phyloP scores from a whole-genome alignment of 1,140 invertebrate species.

The Periplaneta americana region DNA sequence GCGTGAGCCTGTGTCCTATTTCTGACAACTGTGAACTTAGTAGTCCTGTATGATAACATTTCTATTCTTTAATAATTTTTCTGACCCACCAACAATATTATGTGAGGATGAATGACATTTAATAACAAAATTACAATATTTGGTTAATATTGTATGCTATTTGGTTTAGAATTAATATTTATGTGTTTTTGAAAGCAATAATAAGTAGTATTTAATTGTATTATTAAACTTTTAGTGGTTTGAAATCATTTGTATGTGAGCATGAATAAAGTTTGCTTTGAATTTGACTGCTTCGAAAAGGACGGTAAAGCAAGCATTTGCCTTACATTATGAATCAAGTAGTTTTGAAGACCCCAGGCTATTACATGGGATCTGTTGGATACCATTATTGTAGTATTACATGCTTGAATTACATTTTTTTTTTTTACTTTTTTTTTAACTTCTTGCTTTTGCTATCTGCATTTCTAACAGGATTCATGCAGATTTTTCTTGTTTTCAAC shows the following conservation, averaged over 20 bases:
- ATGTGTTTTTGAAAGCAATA: background rate
- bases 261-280: background rate
- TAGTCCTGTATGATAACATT: no score
- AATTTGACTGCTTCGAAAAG: no score
- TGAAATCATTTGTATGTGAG: no score
- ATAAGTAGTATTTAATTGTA: background rate
- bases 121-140: background rate
- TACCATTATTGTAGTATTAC: background rate
- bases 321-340: background rate
- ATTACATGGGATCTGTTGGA: background rate
- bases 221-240: background rate
- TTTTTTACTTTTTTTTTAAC: background rate
- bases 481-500: slow-evolving; percentile 13
- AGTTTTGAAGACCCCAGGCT: background rate
- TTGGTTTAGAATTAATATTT: background rate
- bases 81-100: no score
- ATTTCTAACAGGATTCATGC: background rate
- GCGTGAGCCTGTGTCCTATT: no score
- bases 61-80: no score
- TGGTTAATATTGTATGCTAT: background rate
- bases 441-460: background rate
- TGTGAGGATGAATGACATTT: background rate
- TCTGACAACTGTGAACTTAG: no score
- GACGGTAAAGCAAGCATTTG: no score
- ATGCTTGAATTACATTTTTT: slow-evolving; percentile 6